Conservation (phyloP, 2,888 invertebrate species). For the Drosophila mayaguana region DNA sequence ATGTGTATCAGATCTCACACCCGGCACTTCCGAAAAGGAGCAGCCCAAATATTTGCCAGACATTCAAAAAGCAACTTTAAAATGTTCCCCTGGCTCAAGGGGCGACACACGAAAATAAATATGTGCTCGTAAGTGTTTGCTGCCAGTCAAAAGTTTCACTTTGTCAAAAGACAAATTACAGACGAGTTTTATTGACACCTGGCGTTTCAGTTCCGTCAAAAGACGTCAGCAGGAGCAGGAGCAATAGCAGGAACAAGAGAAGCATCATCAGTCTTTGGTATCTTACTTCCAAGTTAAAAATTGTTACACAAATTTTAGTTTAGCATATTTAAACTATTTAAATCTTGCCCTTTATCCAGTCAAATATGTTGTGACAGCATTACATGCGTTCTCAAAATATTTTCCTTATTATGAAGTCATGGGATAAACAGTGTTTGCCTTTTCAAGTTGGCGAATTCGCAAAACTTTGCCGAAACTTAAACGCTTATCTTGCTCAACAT, state of each 20-base stretch:
- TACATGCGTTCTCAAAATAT: not conserved
- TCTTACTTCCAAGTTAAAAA: not conserved
- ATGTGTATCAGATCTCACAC: conserved; percentile 5
- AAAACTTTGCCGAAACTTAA: not conserved
- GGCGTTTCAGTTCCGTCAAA: conserved; percentile 6
- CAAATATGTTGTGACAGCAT: not conserved
- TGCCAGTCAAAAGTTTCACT: conserved; percentile 28
- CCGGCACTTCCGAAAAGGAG: conserved; percentile 5
- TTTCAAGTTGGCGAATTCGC: not conserved
- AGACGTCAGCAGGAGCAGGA: not conserved
- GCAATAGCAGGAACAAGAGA: not conserved
- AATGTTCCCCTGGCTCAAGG: conserved; percentile 16
- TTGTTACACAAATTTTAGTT: too few species aligned
- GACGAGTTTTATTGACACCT: conserved; percentile 32
- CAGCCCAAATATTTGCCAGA: conserved; percentile 38
- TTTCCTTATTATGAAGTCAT: not conserved
- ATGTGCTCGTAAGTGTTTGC: conserved; percentile 23
- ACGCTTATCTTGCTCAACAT: not conserved
- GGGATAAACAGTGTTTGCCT: not conserved
- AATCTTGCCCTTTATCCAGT: not conserved
- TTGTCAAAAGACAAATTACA: conserved; percentile 40
- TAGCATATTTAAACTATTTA: not conserved
- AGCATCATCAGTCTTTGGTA: not conserved
- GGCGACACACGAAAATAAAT: conserved; percentile 24
- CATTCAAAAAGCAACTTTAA: conserved; percentile 47